A percentile compares a stretch with the other conserved stretches of the same genome.
phyloP scores from a whole-genome alignment of 2,888 invertebrate genomes.

The Tupiocoris notatus region DNA sequence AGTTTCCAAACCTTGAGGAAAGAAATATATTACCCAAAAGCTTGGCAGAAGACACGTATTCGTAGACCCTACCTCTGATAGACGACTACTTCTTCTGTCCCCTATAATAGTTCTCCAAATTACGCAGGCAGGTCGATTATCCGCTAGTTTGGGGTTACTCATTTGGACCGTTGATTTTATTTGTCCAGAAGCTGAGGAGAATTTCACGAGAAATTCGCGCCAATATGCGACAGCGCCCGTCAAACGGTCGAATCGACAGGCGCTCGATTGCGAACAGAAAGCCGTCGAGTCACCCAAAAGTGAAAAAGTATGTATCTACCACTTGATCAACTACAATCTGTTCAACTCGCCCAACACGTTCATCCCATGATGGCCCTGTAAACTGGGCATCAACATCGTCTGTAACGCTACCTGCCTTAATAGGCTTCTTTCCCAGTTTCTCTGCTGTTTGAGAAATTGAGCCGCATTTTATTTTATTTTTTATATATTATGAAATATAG shows the following conservation, averaged over 20 bases:
- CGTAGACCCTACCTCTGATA: no score
- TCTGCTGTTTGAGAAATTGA: background rate
- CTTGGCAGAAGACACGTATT: no score
- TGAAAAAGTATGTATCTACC: slow-evolving; percentile 37
- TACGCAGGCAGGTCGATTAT: no score
- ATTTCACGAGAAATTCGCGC: slow-evolving; percentile 45
- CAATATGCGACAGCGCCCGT: slow-evolving; percentile 47
- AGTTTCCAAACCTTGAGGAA: no score
- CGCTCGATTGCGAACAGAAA: background rate
- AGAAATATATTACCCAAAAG: no score
- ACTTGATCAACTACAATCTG: slow-evolving; percentile 33
- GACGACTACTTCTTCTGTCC: no score
- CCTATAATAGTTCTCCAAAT: no score
- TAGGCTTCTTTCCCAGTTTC: background rate
- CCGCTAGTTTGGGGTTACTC: no score
- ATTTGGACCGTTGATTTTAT: no score
- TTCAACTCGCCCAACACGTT: slow-evolving; percentile 31
- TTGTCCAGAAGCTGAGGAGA: slow-evolving; percentile 40
- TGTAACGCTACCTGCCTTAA: background rate
- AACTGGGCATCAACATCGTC: background rate
- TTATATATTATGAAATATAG: no score
- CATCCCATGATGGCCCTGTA: slow-evolving; percentile 21
- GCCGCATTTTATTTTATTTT: no score
- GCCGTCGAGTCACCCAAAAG: slow-evolving; percentile 7
- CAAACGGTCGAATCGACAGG: slow-evolving; percentile 1